phyloP scores from a whole-genome alignment of 2,888 invertebrate genomes.

The Cenopis cana region DNA sequence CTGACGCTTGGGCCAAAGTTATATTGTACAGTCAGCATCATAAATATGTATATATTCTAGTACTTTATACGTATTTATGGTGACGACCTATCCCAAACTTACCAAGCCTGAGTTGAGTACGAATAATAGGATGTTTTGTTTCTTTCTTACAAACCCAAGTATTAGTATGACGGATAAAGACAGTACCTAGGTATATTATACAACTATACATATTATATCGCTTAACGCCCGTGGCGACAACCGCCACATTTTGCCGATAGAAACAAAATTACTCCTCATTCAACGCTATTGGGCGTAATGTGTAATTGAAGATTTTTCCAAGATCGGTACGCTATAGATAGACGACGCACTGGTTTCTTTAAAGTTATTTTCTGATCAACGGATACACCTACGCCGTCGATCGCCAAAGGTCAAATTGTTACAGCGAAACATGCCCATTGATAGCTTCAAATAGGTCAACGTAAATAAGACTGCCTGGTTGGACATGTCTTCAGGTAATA shows the following conservation, averaged over 20 bases:
- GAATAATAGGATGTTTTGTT: too few relatives aligned
- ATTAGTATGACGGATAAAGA: too few relatives aligned
- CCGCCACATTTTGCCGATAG: constrained; percentile 52
- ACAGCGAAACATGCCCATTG: background rate
- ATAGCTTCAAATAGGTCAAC: constrained; percentile 1
- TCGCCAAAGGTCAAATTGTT: background rate
- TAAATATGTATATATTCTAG: too few relatives aligned
- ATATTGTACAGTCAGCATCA: too few relatives aligned
- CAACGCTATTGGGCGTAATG: constrained; percentile 58
- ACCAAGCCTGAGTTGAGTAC: too few relatives aligned
- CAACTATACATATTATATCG: background rate
- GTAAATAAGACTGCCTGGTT: background rate
- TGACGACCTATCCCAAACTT: too few relatives aligned
- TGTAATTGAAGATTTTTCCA: constrained; percentile 58
- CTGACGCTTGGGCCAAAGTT: too few relatives aligned
- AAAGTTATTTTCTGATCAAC: constrained; percentile 50
- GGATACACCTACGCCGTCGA: background rate
- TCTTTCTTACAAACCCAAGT: too few relatives aligned
- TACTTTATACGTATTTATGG: too few relatives aligned
- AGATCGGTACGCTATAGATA: constrained; percentile 10
- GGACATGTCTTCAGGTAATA: background rate
- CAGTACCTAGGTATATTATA: too few relatives aligned
- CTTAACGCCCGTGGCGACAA: background rate
- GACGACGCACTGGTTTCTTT: constrained; percentile 53
- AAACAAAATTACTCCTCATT: constrained; percentile 61